Base-by-base conservation (phyloP, 2,888 invertebrate species). In the Melanargia galathea region DNA sequence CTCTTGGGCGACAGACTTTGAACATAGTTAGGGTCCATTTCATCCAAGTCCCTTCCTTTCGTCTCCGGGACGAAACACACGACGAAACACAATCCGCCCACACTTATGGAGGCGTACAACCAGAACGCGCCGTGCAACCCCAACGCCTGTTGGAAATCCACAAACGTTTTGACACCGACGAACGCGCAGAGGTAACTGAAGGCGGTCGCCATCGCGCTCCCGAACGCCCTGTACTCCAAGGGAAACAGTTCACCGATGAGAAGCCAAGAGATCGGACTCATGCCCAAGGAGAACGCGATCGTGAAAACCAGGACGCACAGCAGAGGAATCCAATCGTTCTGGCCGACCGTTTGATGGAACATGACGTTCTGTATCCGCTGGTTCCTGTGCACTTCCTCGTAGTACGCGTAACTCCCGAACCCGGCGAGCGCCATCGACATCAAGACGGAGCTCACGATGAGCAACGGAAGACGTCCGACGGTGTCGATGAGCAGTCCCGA, bases 31-130 rank as follows among this genome's bases (percentile, higher is more conserved):
- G 95, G 94, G 78, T 96, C 95, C 94, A 97, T 97, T 84, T 97
- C 97, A 80, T 97, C 97, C 73, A 98, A 90, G 79, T 97, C 96
- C 73, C 95, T 95, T 0, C 97, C 97, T 82, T 96, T 97, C 4
- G 98, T 98, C 87, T 98, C 97, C 0, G 97, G 97, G 8, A 98
- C 96, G 80, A 95, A 96, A 76, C 95, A 95, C 2, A 96, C 95
- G 1, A 97, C 96, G 82, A 97, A 97, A 80, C 96, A 94, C 11
- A 97, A 89, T 18, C 97, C 96, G 24, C 95, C 93, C 0, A 96
- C 94, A 52, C 97, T 96, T 77, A 97, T 94, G 60, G 94, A 94
- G 0, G 97, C 95, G 83, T 97, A 98, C 68, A 97, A 89, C 96
- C 96, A 97, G 84, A 97, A 98, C 1, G 97, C 96, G 0, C 97